phyloP scores from a whole-genome alignment of 1,140 invertebrate species.

The Dryas iulia region DNA sequence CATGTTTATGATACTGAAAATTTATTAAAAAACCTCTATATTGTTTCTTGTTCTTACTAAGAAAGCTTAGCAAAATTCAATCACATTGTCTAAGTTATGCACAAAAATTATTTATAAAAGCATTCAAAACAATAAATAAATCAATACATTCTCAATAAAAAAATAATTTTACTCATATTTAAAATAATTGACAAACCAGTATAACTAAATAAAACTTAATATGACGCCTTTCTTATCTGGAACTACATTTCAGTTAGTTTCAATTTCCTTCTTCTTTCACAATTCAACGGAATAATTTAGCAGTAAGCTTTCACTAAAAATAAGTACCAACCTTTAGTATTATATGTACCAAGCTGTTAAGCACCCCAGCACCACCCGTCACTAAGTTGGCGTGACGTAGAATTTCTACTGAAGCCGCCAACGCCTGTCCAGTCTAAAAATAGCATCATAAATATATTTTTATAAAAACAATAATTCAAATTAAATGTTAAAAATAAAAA shows the following conservation, averaged over 20 bases:
- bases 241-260: neutral
- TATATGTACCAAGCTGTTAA: constrained; percentile 64
- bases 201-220: no score
- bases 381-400: constrained; percentile 64
- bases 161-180: no score
- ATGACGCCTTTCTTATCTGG: no score
- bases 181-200: no score
- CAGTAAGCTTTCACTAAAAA: no score
- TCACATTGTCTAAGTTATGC: no score
- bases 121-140: no score
- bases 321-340: constrained; percentile 61
- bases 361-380: constrained; percentile 61
- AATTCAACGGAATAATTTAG: no score
- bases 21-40: neutral
- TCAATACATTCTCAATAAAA: neutral
- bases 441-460: constrained; percentile 1
- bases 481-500: neutral
- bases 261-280: no score
- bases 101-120: no score
- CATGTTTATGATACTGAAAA: constrained; percentile 63
- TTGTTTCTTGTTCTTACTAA: no score
- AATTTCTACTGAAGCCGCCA: constrained; percentile 62
- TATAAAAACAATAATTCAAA: neutral
- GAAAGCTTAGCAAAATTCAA: no score
- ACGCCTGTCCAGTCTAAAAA: constrained; percentile 58